phyloP scores from a whole-genome alignment of 2,797 vertebrate genomes.

The Emys orbicularis region DNA sequence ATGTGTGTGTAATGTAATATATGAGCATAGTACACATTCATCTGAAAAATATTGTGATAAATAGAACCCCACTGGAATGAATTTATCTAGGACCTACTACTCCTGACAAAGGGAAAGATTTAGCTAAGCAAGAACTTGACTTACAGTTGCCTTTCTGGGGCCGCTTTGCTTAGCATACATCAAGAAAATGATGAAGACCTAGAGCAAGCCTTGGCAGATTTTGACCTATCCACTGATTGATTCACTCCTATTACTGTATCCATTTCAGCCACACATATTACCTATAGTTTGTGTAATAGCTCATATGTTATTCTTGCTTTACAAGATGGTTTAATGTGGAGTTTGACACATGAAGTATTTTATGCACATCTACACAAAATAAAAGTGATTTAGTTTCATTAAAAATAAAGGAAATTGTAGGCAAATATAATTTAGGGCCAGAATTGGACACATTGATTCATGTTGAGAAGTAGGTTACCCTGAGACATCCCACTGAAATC shows the following conservation, averaged over 20 bases:
- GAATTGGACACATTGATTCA: not conserved
- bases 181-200: not conserved
- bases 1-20: not conserved
- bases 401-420: not conserved
- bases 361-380: not conserved
- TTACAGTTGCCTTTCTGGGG: not conserved
- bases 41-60: not conserved
- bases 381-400: conserved; percentile 3
- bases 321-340: not conserved
- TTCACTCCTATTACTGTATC: not conserved
- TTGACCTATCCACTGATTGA: not conserved
- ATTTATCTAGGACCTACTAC: not conserved
- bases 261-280: not conserved
- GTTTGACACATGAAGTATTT: conserved; percentile 11
- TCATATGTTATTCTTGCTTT: not conserved
- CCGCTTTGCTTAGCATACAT: not conserved
- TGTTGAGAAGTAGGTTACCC: not conserved
- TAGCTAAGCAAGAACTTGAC: not conserved
- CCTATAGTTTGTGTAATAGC: not conserved
- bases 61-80: not conserved
- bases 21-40: not conserved
- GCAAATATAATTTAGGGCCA: conserved; percentile 1
- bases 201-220: not conserved
- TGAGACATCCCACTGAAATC: not conserved
- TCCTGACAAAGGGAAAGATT: conserved; percentile 3